Conservation (phyloP, 2,797 vertebrate species). For the Chaenodraco wilsoni region DNA sequence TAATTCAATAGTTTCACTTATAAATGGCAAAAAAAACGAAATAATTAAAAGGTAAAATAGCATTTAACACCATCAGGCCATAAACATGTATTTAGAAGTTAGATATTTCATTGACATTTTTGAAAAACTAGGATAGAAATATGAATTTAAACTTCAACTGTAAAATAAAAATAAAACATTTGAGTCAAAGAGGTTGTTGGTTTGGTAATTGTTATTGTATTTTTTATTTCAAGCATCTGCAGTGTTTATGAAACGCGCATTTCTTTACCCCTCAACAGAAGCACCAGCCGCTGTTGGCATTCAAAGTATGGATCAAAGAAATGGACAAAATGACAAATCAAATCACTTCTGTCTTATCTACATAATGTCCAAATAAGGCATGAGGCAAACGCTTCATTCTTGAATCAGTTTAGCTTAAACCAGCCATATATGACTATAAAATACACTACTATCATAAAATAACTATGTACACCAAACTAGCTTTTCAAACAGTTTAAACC, state of each 20-base stretch:
- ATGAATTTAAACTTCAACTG: neutral
- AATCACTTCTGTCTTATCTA: constrained; percentile 35
- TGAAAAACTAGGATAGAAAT: neutral
- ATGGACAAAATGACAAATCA: constrained; percentile 34
- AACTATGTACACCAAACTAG: constrained; percentile 76
- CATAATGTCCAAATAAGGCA: constrained; percentile 71
- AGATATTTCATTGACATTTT: neutral
- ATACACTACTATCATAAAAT: constrained; percentile 82
- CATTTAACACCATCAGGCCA: neutral
- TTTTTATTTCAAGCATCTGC: constrained; percentile 46
- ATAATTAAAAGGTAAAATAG: neutral
- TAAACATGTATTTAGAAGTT: neutral
- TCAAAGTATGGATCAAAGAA: constrained; percentile 26
- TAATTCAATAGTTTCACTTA: neutral
- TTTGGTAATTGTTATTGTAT: constrained; percentile 49
- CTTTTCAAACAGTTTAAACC: constrained; percentile 68
- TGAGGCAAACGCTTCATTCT: constrained; percentile 68
- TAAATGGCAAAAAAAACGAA: neutral
- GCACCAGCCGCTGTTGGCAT: constrained; percentile 29
- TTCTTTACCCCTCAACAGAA: constrained; percentile 34
- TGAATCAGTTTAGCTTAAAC: constrained; percentile 59
- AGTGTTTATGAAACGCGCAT: constrained; percentile 22
- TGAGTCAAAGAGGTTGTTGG: constrained; percentile 28
- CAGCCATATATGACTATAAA: constrained; percentile 72
- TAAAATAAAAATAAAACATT: no score